Evolutionary conservation across 1,140 invertebrate species (phyloP).

Genomic region (Drosophila baimaii): DNA sequence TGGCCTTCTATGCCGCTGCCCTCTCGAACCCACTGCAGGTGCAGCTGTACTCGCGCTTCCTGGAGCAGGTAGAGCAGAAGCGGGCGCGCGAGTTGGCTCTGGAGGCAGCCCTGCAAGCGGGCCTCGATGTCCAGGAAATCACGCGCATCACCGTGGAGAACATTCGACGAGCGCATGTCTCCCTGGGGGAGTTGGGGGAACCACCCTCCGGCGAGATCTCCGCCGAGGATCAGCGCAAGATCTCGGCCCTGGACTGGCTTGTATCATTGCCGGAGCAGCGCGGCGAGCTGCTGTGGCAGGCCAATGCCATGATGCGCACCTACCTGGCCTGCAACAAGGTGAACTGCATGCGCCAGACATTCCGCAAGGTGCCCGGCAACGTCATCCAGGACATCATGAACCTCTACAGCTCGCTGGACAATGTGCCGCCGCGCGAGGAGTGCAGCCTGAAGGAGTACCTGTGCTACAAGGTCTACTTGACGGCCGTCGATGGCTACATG

Average conservation of each 20-base stretch:
- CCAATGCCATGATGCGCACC: conserved; percentile 94
- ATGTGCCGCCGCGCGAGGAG: conserved; percentile 85
- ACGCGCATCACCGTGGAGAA: conserved; percentile 92
- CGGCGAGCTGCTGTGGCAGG: conserved; percentile 92
- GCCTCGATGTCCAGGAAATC: conserved; percentile 93
- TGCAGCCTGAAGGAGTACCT: conserved; percentile 90
- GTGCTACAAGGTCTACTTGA: conserved; percentile 91
- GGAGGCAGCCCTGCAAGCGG: conserved; percentile 88
- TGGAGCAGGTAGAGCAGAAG: conserved; percentile 87
- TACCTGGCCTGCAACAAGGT: conserved; percentile 90
- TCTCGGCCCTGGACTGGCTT: conserved; percentile 95
- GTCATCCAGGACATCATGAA: conserved; percentile 87
- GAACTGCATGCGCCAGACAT: conserved; percentile 89
- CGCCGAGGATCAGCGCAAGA: conserved; percentile 85
- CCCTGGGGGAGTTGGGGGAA: conserved; percentile 39
- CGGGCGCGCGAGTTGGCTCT: conserved; percentile 86
- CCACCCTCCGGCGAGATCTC: conserved; percentile 60
- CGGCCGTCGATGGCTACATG: conserved; percentile 93
- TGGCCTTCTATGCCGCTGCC: conserved; percentile 93
- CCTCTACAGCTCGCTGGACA: conserved; percentile 86
- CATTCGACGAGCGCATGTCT: conserved; percentile 86
- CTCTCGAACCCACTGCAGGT: conserved; percentile 90
- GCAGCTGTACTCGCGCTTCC: conserved; percentile 90
- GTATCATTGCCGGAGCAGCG: conserved; percentile 91
- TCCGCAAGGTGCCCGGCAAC: conserved; percentile 88